These are phyloP conservation scores for Sebastes fasciatus DNA, from an alignment of 2,113 vertebrate genomes.

Conservation along the genomic window DNA sequence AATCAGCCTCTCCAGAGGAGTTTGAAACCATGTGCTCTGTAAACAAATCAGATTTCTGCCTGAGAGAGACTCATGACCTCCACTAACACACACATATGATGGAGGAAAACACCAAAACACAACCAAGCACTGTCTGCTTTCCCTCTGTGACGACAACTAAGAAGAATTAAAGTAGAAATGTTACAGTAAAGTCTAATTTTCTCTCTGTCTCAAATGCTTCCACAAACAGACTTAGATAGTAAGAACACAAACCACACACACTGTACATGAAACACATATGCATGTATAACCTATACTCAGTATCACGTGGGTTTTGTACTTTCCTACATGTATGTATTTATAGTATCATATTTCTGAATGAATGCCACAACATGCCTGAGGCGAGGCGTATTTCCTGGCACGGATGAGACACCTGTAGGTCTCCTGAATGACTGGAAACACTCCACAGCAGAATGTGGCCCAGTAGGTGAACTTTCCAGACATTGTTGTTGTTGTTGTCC, in stretches of 20 bases:
- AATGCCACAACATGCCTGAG: slow-evolving; percentile 8
- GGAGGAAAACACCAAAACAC: slow-evolving; percentile 1
- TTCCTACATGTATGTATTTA: slow-evolving; percentile 9
- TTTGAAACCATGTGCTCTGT: slow-evolving; percentile 4
- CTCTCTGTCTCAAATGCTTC: background rate
- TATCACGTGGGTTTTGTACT: slow-evolving; percentile 4
- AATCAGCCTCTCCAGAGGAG: background rate
- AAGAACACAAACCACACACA: slow-evolving; percentile 16
- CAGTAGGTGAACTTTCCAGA: slow-evolving; percentile 57
- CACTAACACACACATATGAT: slow-evolving; percentile 4
- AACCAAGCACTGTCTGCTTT: background rate
- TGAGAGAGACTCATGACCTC: slow-evolving; percentile 19
- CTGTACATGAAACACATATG: background rate
- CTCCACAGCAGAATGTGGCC: slow-evolving; percentile 38
- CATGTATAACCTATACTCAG: background rate
- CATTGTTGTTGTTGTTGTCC: slow-evolving; percentile 46
- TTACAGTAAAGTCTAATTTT: background rate
- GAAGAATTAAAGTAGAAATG: background rate
- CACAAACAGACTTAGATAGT: background rate
- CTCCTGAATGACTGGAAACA: slow-evolving; percentile 52
- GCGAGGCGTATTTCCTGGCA: slow-evolving; percentile 43
- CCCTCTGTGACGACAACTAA: slow-evolving; percentile 10
- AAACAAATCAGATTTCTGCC: slow-evolving; percentile 34
- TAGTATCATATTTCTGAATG: slow-evolving; percentile 29
- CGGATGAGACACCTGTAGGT: slow-evolving; percentile 51